A percentile compares a stretch with the other conserved stretches of the same genome.
Conservation (phyloP, 2,888 invertebrate species). For the Mythimna impura region DNA sequence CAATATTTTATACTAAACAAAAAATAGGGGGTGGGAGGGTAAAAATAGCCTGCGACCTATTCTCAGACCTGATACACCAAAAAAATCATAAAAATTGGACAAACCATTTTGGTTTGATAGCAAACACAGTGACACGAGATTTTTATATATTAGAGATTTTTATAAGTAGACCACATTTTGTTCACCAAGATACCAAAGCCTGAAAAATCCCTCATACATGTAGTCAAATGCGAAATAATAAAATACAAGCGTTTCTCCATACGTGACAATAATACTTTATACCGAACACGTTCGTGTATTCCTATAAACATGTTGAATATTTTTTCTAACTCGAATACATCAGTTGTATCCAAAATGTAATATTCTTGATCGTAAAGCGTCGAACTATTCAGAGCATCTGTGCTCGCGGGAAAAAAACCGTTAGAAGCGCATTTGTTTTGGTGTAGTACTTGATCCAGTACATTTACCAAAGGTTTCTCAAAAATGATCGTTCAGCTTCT, state of each 20-base stretch:
- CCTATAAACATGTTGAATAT: constrained; percentile 51
- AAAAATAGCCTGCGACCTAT: too few species aligned
- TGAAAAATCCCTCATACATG: constrained; percentile 18
- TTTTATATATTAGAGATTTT: too few species aligned
- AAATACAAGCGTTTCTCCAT: constrained; percentile 47
- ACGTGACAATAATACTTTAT: constrained; percentile 54
- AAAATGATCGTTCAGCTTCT: neutral
- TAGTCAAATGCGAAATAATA: constrained; percentile 52
- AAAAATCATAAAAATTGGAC: too few species aligned
- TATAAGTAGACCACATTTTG: neutral
- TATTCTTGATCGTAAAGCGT: constrained; percentile 77
- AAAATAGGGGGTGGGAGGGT: too few species aligned
- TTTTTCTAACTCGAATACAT: constrained; percentile 59
- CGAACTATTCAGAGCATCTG: constrained; percentile 78
- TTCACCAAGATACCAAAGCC: neutral
- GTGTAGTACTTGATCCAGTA: constrained; percentile 50
- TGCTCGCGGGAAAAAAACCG: constrained; percentile 69
- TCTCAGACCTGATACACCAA: too few species aligned
- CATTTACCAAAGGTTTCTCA: constrained; percentile 15
- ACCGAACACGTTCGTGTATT: constrained; percentile 49
- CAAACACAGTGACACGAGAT: too few species aligned
- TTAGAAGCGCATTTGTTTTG: constrained; percentile 51
- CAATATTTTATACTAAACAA: too few species aligned
- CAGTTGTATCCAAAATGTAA: constrained; percentile 73
- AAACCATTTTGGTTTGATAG: too few species aligned